phyloP scores from a whole-genome alignment of 1,140 invertebrate genomes.

The Bombus terrestris region DNA sequence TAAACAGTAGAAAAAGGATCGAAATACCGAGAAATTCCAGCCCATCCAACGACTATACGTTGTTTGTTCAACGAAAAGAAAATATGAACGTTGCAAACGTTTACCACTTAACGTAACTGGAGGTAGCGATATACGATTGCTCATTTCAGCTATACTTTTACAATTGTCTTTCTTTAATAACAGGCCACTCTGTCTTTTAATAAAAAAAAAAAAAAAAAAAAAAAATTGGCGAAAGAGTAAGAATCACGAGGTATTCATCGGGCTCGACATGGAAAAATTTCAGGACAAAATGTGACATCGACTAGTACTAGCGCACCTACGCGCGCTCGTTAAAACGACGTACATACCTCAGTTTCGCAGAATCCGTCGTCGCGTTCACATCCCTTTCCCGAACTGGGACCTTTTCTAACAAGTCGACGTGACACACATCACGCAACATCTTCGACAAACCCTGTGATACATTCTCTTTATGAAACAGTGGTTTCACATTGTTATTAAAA shows the following conservation, averaged over 20 bases:
- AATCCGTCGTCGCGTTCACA: slow-evolving; percentile 67
- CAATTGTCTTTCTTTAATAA: not conserved
- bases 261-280: not conserved
- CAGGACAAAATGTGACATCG: not conserved
- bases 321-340: slow-evolving; percentile 58
- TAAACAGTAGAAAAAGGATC: not conserved
- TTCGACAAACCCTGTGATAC: not conserved
- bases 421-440: not conserved
- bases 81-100: not conserved
- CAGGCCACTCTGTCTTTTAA: no score
- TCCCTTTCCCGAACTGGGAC: slow-evolving; percentile 34
- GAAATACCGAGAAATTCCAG: not conserved
- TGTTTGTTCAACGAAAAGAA: not conserved
- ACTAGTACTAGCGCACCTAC: slow-evolving; percentile 25
- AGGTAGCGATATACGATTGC: not conserved
- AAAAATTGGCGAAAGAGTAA: not conserved
- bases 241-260: not conserved
- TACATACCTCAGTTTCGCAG: slow-evolving; percentile 69
- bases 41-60: not conserved
- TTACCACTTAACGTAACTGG: not conserved
- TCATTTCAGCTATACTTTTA: not conserved
- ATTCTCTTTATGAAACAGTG: not conserved
- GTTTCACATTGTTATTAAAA: not conserved
- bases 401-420: not conserved
- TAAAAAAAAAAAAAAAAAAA: not conserved